Conservation (phyloP, 2,113 vertebrate species). For the Condylura cristata region DNA sequence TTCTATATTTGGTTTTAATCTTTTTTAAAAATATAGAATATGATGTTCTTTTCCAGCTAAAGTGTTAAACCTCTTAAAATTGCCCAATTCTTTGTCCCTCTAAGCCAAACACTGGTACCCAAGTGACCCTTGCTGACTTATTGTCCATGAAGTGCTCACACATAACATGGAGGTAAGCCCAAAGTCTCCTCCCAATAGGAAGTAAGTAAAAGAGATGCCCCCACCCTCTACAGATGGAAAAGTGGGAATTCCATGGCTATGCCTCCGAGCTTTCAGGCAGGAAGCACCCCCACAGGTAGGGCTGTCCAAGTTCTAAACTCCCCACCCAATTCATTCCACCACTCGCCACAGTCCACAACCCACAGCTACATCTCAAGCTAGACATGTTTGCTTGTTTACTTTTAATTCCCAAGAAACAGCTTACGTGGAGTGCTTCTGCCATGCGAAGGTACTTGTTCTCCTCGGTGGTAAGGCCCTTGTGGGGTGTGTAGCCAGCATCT, state of each 20-base stretch:
- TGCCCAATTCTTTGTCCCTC: neutral
- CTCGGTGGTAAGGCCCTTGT: constrained; percentile 95
- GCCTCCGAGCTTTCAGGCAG: neutral
- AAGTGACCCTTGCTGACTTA: neutral
- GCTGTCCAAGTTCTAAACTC: neutral
- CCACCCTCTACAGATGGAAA: neutral
- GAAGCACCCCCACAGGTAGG: neutral
- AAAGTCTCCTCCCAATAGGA: neutral
- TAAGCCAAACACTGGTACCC: neutral
- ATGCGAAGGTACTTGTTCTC: constrained; percentile 93
- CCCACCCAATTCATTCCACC: neutral
- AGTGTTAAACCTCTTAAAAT: neutral
- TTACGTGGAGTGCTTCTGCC: constrained; percentile 93
- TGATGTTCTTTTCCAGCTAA: neutral
- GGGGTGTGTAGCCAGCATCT: constrained; percentile 93
- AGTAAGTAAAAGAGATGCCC: neutral
- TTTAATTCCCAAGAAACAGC: constrained; percentile 55
- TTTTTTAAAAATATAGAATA: neutral
- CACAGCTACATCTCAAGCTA: neutral
- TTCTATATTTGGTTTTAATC: neutral
- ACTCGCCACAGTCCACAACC: neutral
- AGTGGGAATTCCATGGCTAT: neutral
- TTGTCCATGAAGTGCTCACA: neutral
- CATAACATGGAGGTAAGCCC: neutral
- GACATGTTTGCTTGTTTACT: neutral